Conservation (phyloP, 2,113 vertebrate genomes). For the Colossoma macropomum region DNA sequence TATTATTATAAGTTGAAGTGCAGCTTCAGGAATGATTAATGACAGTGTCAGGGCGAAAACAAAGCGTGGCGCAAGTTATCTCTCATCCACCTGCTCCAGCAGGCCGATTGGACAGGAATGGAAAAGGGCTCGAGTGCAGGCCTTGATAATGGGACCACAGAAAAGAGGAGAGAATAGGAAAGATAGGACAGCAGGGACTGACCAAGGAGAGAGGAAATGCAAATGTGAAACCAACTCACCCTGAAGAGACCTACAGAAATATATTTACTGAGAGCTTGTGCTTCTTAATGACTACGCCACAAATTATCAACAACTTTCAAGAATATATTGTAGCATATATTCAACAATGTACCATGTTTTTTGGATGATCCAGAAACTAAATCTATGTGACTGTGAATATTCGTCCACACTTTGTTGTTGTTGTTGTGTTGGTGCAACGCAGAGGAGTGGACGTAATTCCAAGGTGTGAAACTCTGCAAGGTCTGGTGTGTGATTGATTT, state of each 20-base stretch:
- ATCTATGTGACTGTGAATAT: constrained; percentile 15
- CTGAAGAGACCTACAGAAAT: constrained; percentile 22
- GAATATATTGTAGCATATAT: background rate
- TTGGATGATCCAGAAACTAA: constrained; percentile 12
- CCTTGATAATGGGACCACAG: constrained; percentile 86
- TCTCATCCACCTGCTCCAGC: constrained; percentile 98
- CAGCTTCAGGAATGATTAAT: constrained; percentile 99
- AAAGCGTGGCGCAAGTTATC: constrained; percentile 99
- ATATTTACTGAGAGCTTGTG: background rate
- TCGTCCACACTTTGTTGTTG: constrained; percentile 11
- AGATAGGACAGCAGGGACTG: constrained; percentile 49
- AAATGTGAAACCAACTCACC: constrained; percentile 1
- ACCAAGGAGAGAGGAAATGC: constrained; percentile 48
- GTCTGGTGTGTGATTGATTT: constrained; percentile 92
- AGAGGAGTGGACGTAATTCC: constrained; percentile 71
- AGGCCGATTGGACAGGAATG: constrained; percentile 90
- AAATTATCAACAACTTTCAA: background rate
- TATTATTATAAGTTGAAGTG: constrained; percentile 99
- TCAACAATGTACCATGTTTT: background rate
- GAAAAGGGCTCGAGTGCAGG: constrained; percentile 81
- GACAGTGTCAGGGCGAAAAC: constrained; percentile 97
- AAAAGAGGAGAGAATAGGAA: constrained; percentile 62
- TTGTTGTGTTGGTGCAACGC: constrained; percentile 35
- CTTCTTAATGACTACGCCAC: background rate
- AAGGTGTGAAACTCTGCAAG: constrained; percentile 89